phyloP scores from a whole-genome alignment of 2,888 invertebrate species.

The Drosophila pseudotakahashii region DNA sequence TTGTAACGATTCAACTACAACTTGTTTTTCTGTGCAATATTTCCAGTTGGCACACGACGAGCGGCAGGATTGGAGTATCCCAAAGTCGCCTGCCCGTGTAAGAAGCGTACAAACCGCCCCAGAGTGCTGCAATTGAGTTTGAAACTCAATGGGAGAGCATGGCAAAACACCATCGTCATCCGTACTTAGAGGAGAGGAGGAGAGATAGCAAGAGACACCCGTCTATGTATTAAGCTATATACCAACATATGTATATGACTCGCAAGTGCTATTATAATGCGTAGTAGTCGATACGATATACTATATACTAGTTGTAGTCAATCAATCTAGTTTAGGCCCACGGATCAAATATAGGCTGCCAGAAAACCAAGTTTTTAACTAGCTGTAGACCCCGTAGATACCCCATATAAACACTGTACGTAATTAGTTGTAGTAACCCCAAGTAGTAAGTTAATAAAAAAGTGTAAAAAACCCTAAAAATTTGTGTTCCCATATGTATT shows the following conservation, averaged over 20 bases:
- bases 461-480: conserved; percentile 1
- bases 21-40: not conserved
- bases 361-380: conserved; percentile 39
- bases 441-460: conserved; percentile 32
- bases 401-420: conserved; percentile 1
- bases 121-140: conserved; percentile 45
- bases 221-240: conserved; percentile 45
- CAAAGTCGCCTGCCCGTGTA: conserved; percentile 14
- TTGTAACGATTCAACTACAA: not conserved
- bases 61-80: conserved; percentile 3
- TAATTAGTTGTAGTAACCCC: conserved; percentile 8
- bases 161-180: conserved; percentile 19
- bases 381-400: conserved; percentile 18
- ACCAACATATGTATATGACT: conserved; percentile 23
- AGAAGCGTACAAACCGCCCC: conserved; percentile 11
- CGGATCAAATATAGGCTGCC: conserved; percentile 26
- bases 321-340: conserved; percentile 33
- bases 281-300: conserved; percentile 29
- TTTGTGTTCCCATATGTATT: not conserved
- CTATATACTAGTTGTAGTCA: conserved; percentile 17
- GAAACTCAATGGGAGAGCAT: conserved; percentile 43
- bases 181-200: conserved; percentile 7
- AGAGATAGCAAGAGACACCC: conserved; percentile 14
- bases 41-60: conserved; percentile 1
- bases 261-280: conserved; percentile 55